These are phyloP conservation scores for Bombus cullumanus DNA, from an alignment of 1,140 invertebrate species.

Conservation along the genomic window DNA sequence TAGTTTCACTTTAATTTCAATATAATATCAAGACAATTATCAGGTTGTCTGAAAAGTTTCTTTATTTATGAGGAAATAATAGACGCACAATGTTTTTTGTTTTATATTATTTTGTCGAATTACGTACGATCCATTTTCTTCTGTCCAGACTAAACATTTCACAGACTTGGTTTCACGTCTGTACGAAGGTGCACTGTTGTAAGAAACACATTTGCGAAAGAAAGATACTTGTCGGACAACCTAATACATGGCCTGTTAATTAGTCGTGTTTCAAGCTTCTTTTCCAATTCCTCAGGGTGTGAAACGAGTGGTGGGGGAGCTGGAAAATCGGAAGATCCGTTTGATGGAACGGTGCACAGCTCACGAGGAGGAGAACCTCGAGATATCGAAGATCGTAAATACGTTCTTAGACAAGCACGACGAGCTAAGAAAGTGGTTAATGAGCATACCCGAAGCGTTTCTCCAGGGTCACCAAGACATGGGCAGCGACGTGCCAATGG, in stretches of 20 bases:
- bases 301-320: constrained; percentile 86
- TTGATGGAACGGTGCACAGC: constrained; percentile 87
- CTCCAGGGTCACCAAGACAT: constrained; percentile 89
- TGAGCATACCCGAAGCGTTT: constrained; percentile 88
- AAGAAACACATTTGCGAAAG: too few species aligned
- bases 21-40: background rate
- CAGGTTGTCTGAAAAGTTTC: too few species aligned
- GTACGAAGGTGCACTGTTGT: too few species aligned
- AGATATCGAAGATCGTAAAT: constrained; percentile 86
- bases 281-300: constrained; percentile 82
- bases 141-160: too few species aligned
- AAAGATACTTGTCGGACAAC: too few species aligned
- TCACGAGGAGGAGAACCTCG: constrained; percentile 88
- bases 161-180: too few species aligned
- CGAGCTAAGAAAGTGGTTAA: constrained; percentile 88
- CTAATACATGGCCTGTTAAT: background rate
- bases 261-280: background rate
- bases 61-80: too few species aligned
- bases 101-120: too few species aligned
- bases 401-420: constrained; percentile 89
- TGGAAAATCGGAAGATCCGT: constrained; percentile 89
- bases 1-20: background rate
- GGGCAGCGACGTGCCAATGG: constrained; percentile 87
- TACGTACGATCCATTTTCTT: too few species aligned
- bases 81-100: too few species aligned